Conservation (phyloP, 2,797 vertebrate genomes). For the Lagorchestes hirsutus region DNA sequence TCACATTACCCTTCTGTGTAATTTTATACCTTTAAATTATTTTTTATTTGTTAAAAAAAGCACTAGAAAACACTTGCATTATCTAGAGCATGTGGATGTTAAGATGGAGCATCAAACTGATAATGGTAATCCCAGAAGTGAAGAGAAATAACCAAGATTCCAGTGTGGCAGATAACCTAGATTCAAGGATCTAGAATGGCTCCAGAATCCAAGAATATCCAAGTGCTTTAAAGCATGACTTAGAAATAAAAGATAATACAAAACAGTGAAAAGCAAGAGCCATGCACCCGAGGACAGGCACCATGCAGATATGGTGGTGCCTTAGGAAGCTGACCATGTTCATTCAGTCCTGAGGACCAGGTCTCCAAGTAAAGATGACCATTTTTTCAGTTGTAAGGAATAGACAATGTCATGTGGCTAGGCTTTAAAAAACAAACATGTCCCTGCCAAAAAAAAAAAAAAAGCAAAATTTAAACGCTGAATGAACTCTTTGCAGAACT, state of each 20-base stretch:
- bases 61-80: background rate
- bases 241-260: background rate
- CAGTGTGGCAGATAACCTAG: background rate
- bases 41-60: background rate
- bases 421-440: background rate
- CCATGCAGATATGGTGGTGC: background rate
- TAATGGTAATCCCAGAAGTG: background rate
- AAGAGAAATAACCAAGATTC: background rate
- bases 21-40: background rate
- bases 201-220: background rate
- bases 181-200: background rate
- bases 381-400: background rate
- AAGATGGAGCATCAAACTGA: background rate
- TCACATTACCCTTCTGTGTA: background rate
- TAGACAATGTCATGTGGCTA: background rate
- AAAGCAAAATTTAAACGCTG: background rate
- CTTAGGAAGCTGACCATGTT: background rate
- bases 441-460: background rate
- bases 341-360: background rate
- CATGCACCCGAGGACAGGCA: background rate
- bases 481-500: background rate
- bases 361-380: background rate
- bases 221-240: background rate
- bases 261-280: background rate
- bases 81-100: background rate